Base-by-base conservation (phyloP, 2,113 vertebrate genomes). In the Nicator chloris region DNA sequence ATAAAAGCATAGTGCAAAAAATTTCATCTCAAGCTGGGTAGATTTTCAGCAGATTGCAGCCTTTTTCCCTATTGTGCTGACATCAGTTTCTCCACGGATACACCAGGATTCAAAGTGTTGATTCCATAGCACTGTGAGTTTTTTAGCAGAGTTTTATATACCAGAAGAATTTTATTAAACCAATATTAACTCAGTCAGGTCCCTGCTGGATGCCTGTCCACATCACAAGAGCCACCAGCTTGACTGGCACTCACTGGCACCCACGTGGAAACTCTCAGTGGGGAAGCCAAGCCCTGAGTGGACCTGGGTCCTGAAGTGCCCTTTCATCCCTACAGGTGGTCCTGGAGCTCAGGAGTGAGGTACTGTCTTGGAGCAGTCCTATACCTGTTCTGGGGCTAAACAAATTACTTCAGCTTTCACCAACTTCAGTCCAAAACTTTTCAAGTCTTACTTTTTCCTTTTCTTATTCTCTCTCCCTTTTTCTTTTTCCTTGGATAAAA, bases 391-490 rank as follows among this genome's bases (percentile, higher is more conserved):
- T 73, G 53, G 44, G 70, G 68, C 92, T 97, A 93, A 96, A 93
- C 85, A 96, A 95, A 96, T 92, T 35, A 86, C 87, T 92, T 90
- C 92, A 96, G 76, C 61, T 95, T 95, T 95, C 94, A 84, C 60
- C 94, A 84, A 64, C 40, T 88, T 61, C 82, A 53, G 13, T 59
- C 82, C 44, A 86, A 92, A 90, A 60, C 6, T 59, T 81, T 82
- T 66, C 60, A 78, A 80, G 54, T 33, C 56, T 66, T 59, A 45
- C 6, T 71, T 78, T 68, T 57, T 47, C 44, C 1, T 75, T 53
- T 35, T 28, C 2, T 53, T 44, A 33, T 9, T 53, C 31, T n/a
- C 23, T 51, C 39, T 42, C 64, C n/a, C 11, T 35, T 30, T 33
- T 22, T 10, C 15, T 31, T 40, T 57, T 45, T 54, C 10, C 15